Percentiles rank a stretch among this genome's conserved stretches.
phyloP scores from a whole-genome alignment of 2,888 invertebrate species.

The Trachelus troglodyta region DNA sequence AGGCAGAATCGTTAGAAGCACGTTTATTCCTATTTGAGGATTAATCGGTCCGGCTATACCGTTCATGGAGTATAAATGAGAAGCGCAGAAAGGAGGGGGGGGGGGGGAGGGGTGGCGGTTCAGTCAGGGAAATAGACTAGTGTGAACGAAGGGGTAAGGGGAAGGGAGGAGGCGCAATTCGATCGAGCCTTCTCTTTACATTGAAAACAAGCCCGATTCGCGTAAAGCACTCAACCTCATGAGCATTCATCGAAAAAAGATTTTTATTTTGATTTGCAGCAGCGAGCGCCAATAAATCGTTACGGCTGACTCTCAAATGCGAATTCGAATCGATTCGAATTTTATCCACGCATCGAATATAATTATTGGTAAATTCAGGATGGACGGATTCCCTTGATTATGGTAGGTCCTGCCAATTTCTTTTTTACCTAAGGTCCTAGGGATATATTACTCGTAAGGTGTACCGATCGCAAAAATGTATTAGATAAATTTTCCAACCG shows the following conservation, averaged over 20 bases:
- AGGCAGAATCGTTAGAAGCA: not conserved
- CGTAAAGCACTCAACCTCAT: not conserved
- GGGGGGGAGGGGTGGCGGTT: not conserved
- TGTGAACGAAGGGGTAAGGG: not conserved
- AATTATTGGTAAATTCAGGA: not conserved
- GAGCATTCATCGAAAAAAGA: not conserved
- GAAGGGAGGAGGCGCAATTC: not conserved
- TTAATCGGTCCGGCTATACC: not conserved
- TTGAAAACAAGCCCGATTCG: not conserved
- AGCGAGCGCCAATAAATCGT: not conserved
- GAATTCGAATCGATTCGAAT: not conserved
- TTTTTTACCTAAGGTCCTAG: too few species aligned
- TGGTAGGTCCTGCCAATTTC: too few species aligned
- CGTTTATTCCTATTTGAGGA: not conserved
- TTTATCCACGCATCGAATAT: not conserved
- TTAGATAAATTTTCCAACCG: not conserved
- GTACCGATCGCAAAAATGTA: not conserved
- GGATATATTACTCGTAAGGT: not conserved
- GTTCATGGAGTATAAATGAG: not conserved
- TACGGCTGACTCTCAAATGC: not conserved
- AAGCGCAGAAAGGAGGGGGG: not conserved
- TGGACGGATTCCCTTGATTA: not conserved
- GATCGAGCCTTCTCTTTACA: not conserved
- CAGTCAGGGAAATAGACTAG: not conserved
- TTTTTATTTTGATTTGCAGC: not conserved